Base-by-base conservation (phyloP, 92 coral and sea anemone species). In the Nematostella vectensis region DNA sequence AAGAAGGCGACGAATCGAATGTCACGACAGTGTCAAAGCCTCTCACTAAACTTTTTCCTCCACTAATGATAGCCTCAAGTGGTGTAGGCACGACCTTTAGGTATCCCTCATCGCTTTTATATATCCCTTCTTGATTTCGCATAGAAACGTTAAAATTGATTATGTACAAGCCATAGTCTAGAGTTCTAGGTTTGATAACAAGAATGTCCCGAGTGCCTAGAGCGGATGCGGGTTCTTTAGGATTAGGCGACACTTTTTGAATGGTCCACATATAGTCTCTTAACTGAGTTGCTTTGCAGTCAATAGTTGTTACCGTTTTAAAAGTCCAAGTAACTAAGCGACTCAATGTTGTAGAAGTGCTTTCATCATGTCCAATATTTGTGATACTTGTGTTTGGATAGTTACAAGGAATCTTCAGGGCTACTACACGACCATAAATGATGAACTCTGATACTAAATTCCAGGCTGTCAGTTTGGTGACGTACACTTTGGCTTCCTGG, bases 331-430 rank as follows among this genome's bases (percentile, higher is more conserved):
- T 43, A 23, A 63, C 71, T 10, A 48, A 33, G 16, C 82, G 68
- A 0, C 63, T 59, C 6, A 70, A 12, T 12, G 57, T 57, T 16
- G 79, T 60, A 12, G 78, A 70, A 53, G 25, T 30, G 2, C 53
- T 13, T n/a, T 67, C 43, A 29, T 54, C 50, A n/a, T 70, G 59
- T 16, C 47, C 60, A 11, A 81, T 29, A 27, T 60, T 61, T 15
- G 59, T 27, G 13, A 81, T 72, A 10, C 65, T 57, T 23, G 78
- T 54, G 18, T 72, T 81, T 1, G 88, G 88, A 27, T 63, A 81
- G 45, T 70, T 65, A 51, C 88, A 81, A 0, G 82, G 77, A 24
- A 81, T 75, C 63, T 75, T 81, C 33, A 75, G 50, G 8, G 68
- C 63, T 9, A 77, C 71, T 3, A 70, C 66, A 2, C 31, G 61